Base-by-base conservation (phyloP, 1,140 invertebrate genomes). In the Holotrichia oblita region DNA sequence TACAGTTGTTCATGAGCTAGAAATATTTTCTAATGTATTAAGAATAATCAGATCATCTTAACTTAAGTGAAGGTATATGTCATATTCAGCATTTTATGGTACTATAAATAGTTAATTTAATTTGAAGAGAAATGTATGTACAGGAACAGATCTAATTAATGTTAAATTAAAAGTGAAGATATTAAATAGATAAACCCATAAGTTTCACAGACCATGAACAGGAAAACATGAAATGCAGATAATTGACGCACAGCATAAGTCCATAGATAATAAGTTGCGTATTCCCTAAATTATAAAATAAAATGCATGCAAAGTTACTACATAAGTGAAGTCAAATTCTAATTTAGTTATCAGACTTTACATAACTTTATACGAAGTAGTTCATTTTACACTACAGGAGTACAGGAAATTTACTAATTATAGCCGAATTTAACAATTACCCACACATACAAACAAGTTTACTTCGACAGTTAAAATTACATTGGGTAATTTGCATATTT, bases 361-460 rank as follows among this genome's bases (percentile, higher is more conserved):
- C 22, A 27, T 64, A 64, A 22, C 17, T 64, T 64, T n/a, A n/a
- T n/a, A 34, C 27, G 27, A 34, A 34, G 1, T 34, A 34, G 27
- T 34, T 34, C 27, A 1, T 34, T 34, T 34, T 34, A 34, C 27
- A 34, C 27, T 34, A 20, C 22, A 20, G 61, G 22, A 9, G 27
- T 34, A 20, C 61, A 69, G 27, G 61, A 69, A 27, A 27, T 69
- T 69, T 69, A 27, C 61, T 69, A 69, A 69, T 69, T 69, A 69
- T 22, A 17, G 22, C 12, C 22, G 22, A 10, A 34, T 69, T 27
- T 69, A 69, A 69, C 27, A 34, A 69, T 48, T 48, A 69, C 61
- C 12, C 12, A 34, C 3, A 9, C 22, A 9, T 24, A 10, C 61
- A 27, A 69, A 69, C 61, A 27, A 69, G 22, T 69, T 34, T 27